These are phyloP conservation scores for Neosilurus mollespiculum DNA, from an alignment of 2,797 vertebrate genomes.

Conservation along the genomic window DNA sequence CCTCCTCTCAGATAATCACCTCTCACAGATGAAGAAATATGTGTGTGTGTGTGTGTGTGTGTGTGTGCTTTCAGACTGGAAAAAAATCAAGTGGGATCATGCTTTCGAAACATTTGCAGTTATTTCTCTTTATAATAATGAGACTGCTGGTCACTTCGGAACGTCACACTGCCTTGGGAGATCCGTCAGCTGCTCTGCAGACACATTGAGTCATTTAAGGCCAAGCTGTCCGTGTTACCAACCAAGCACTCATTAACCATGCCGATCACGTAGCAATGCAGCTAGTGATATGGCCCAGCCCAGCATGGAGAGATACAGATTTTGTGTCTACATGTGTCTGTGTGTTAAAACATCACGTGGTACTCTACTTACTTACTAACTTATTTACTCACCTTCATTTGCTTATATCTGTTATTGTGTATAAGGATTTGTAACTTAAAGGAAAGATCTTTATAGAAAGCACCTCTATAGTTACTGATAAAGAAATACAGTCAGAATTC, in stretches of 20 bases:
- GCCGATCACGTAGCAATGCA: conserved; percentile 41
- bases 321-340: conserved; percentile 1
- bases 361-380: not conserved
- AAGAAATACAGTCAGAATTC: not conserved
- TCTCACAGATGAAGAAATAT: not conserved
- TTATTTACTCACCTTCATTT: not conserved
- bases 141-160: not conserved
- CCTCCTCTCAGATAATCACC: conserved; percentile 11
- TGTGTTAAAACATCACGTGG: not conserved
- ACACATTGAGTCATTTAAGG: conserved; percentile 8
- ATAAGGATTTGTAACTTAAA: not conserved
- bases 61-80: not conserved
- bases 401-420: not conserved
- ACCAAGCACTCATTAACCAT: conserved; percentile 22
- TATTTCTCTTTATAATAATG: not conserved
- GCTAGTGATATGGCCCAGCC: conserved; percentile 25
- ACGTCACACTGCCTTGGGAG: not conserved
- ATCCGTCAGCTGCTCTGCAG: conserved; percentile 6
- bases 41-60: not conserved
- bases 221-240: conserved; percentile 8
- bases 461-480: not conserved
- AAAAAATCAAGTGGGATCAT: not conserved
- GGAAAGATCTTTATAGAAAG: not conserved
- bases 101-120: not conserved
- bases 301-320: conserved; percentile 2